These are phyloP conservation scores for Silurus glanis DNA, from an alignment of 2,113 vertebrate genomes.

Conservation along the genomic window DNA sequence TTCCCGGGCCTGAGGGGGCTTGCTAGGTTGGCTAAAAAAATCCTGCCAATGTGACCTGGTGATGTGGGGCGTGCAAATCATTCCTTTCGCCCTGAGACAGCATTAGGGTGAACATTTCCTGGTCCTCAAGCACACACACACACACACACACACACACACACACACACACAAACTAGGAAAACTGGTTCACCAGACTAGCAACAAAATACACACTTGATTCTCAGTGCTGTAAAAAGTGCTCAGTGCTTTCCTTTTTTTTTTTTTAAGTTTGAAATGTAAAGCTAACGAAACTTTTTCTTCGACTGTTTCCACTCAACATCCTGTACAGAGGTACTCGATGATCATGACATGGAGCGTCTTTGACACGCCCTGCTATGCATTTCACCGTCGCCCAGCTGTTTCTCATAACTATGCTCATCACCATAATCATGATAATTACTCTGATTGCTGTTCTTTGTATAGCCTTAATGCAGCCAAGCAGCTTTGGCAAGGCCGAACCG, in stretches of 20 bases:
- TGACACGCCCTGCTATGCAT: neutral
- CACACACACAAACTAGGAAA: no score
- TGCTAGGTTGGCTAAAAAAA: slow-evolving; percentile 70
- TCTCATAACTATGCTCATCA: slow-evolving; percentile 30
- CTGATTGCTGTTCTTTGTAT: slow-evolving; percentile 19
- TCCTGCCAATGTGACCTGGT: slow-evolving; percentile 71
- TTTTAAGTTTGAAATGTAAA: neutral
- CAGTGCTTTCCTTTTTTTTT: no score
- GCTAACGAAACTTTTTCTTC: neutral
- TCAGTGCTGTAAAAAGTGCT: neutral
- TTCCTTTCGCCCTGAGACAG: slow-evolving; percentile 60
- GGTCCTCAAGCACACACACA: neutral
- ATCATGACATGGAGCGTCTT: slow-evolving; percentile 1
- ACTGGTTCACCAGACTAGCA: neutral
- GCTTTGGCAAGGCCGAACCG: slow-evolving; percentile 24
- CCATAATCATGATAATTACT: slow-evolving; percentile 29
- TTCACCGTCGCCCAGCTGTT: neutral
- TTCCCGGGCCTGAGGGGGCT: slow-evolving; percentile 67
- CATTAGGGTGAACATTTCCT: slow-evolving; percentile 16
- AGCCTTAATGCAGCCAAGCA: slow-evolving; percentile 8
- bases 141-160: neutral
- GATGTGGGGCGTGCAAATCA: slow-evolving; percentile 76
- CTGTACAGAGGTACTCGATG: neutral
- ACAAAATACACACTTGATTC: neutral
- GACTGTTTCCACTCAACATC: neutral